A percentile compares a stretch with the other conserved stretches of the same genome.
Evolutionary conservation across 2,113 vertebrate species (phyloP).

Genomic region (Romanogobio albipinnatus): DNA sequence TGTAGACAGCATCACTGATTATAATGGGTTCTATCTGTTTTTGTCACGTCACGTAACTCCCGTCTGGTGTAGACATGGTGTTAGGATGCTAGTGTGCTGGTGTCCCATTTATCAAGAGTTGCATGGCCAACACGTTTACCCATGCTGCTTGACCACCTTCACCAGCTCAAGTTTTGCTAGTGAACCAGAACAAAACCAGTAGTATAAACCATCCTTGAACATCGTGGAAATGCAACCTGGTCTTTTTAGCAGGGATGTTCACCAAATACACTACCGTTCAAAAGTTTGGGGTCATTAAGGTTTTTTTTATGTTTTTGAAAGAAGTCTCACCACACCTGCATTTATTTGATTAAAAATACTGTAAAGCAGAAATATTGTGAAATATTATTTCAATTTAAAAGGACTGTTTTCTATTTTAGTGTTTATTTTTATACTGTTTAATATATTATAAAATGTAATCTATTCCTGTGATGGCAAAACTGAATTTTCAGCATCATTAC

Average conservation of each 20-base stretch:
- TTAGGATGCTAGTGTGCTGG: background rate
- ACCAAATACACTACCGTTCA: background rate
- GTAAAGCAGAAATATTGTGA: background rate
- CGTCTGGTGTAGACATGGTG: too few species aligned
- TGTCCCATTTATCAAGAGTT: background rate
- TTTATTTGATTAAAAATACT: background rate
- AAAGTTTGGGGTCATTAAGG: background rate
- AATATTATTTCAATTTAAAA: background rate
- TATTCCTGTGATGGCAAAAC: background rate
- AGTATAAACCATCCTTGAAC: background rate
- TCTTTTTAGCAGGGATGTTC: background rate
- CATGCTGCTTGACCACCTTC: background rate
- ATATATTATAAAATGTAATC: background rate
- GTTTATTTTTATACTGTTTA: background rate
- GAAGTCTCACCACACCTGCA: background rate
- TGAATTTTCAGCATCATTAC: background rate
- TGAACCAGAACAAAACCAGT: background rate
- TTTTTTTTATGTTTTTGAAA: background rate
- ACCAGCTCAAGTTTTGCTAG: too few species aligned
- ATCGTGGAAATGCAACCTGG: background rate
- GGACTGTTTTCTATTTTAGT: background rate
- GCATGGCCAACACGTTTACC: background rate
- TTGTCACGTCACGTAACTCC: too few species aligned
- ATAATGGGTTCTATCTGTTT: too few species aligned
- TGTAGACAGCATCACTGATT: too few species aligned